Evolutionary conservation across 2,888 invertebrate genomes (phyloP), one percentile per base, ranked within the genome.

Genomic region (Mythimna lalbum): DNA sequence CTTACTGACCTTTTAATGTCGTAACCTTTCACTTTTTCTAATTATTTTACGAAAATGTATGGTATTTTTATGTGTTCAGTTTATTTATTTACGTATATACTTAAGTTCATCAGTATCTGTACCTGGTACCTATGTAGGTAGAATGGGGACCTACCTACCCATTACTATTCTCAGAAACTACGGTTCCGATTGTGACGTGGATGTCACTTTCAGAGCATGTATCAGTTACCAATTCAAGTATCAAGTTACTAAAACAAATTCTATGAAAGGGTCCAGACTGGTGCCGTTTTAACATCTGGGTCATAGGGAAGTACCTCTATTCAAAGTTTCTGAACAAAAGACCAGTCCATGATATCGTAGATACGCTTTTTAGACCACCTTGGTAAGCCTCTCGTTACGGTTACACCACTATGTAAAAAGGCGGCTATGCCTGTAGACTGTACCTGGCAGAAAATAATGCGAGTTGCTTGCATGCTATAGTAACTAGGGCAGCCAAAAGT

Each of bases 1-100:
- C 62, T 80, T 64, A 64, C 60, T 83, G 80, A 74, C 84, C 84
- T 88, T 86, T 85, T 78, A 80, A 79, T 77, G 82, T 23, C 64
- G 64, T 61, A 76, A 74, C 78, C 78, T 80, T 60, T 63, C 49
- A 36, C 43, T 62, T 82, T 74, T 82, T 64, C 55, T 67, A 71
- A 77, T 81, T 63, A 64, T 83, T 77, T 69, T 69, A 69, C 33
- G 39, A 55, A 79, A 83, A 67, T 55, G 50, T 47, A 36, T 63
- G 43, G 19, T 31, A 33, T 31, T 12, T 36, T 36, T 57, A 57
- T 57, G 7, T 36, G 6, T 43, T 43, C 43, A 5, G 57, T 36
- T 36, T n/a, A 21, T 10, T n/a, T 12, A 6, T 14, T 52, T 52
- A 21, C 50, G 21, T 12, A 50, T 23, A 21, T 23, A 52, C 21